phyloP scores from a whole-genome alignment of 1,140 invertebrate genomes.

The Myzus persicae region DNA sequence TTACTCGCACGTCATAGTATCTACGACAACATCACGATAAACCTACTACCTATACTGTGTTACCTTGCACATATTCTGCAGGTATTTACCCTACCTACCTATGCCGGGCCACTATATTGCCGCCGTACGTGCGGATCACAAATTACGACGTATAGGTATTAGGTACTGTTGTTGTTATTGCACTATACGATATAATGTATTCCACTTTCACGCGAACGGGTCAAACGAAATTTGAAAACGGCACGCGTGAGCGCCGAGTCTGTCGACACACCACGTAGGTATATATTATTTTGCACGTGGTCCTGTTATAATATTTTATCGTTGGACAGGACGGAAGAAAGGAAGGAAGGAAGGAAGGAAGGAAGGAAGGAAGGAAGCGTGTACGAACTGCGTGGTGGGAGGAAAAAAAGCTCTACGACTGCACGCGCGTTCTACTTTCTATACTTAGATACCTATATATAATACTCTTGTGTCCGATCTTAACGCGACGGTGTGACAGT shows the following conservation, averaged over 20 bases:
- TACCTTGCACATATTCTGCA: not conserved
- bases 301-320: not conserved
- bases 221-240: slow-evolving; percentile 1
- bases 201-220: slow-evolving; percentile 3
- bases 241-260: not conserved
- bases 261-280: not conserved
- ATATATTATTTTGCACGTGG: not conserved
- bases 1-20: not conserved
- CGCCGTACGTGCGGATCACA: not conserved
- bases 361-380: too few relatives aligned
- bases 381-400: too few relatives aligned
- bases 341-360: too few relatives aligned
- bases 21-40: not conserved
- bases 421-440: not conserved
- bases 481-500: not conserved
- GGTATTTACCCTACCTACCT: not conserved
- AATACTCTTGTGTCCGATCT: not conserved
- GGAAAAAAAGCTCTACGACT: not conserved
- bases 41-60: too few relatives aligned
- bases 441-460: not conserved
- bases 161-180: not conserved
- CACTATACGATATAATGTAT: not conserved
- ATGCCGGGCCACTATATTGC: not conserved
- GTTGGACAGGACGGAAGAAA: too few relatives aligned
- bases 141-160: not conserved